phyloP scores from a whole-genome alignment of 2,888 invertebrate genomes.

The Coelinius sp. region DNA sequence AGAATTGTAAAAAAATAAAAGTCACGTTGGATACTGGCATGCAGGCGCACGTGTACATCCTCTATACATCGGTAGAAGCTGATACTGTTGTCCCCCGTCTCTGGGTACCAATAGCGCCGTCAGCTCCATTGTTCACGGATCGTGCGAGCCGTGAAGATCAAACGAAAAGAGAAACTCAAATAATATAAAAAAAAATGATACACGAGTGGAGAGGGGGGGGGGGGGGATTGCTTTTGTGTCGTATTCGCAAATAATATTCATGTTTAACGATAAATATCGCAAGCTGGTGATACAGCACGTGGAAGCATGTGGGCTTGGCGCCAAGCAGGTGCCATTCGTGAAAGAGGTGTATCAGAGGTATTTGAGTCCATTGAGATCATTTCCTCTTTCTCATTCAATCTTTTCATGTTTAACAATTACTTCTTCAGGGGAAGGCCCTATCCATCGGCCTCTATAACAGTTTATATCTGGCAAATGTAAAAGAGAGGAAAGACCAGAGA shows the following conservation, averaged over 20 bases:
- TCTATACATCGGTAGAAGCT: conserved; percentile 12
- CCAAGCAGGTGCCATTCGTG: conserved; percentile 45
- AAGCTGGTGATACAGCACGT: conserved; percentile 12
- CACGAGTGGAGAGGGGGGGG: not conserved
- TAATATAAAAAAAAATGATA: not conserved
- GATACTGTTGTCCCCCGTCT: conserved; percentile 48
- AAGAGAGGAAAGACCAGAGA: conserved; percentile 10
- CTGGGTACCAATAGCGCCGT: conserved; percentile 42
- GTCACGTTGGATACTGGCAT: conserved; percentile 56
- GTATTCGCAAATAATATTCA: conserved; percentile 55
- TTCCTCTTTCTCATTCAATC: not conserved
- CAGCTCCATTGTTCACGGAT: conserved; percentile 57
- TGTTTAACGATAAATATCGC: conserved; percentile 53
- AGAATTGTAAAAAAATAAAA: conserved; percentile 46
- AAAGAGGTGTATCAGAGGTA: not conserved
- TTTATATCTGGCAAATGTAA: not conserved
- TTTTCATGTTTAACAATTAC: not conserved
- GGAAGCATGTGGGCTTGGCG: conserved; percentile 46
- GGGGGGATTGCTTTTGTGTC: conserved; percentile 33
- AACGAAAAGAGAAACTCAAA: not conserved
- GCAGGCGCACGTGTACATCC: conserved; percentile 32
- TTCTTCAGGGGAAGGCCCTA: not conserved
- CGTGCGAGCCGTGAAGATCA: conserved; percentile 53
- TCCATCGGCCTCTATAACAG: not conserved
- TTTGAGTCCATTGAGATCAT: no score